Evolutionary conservation across 2,888 invertebrate genomes (phyloP).

Genomic region (Drosophila suboccidentalis): DNA sequence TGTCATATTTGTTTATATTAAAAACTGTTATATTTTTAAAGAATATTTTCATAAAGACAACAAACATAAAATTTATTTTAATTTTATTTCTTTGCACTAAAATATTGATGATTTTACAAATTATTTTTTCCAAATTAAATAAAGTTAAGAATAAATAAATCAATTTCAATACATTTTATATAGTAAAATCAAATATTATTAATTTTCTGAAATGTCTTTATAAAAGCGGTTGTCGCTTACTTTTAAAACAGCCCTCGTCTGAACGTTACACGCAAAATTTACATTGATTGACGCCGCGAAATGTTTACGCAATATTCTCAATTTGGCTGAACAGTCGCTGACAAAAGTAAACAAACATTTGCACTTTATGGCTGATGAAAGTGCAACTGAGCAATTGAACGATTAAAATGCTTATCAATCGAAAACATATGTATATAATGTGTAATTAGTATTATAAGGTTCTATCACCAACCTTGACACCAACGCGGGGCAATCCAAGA

Average conservation of each 20-base stretch:
- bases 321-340: conserved; percentile 14
- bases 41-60: too few relatives aligned
- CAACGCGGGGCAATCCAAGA: conserved; percentile 7
- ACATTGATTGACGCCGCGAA: conserved; percentile 34
- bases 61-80: too few relatives aligned
- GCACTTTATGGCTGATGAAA: conserved; percentile 17
- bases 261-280: conserved; percentile 32
- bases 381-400: conserved; percentile 33
- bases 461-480: conserved; percentile 49
- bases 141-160: too few relatives aligned
- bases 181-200: too few relatives aligned
- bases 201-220: neutral
- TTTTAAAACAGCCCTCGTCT: conserved; percentile 29
- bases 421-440: neutral
- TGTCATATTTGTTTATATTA: too few relatives aligned
- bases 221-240: neutral
- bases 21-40: too few relatives aligned
- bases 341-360: conserved; percentile 37
- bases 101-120: too few relatives aligned
- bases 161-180: too few relatives aligned
- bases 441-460: neutral
- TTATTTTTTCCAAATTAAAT: too few relatives aligned
- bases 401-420: conserved; percentile 36
- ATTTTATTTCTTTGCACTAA: too few relatives aligned
- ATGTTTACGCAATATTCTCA: conserved; percentile 46